Evolutionary conservation across 2,797 vertebrate species (phyloP).

Genomic region (Argya squamiceps): DNA sequence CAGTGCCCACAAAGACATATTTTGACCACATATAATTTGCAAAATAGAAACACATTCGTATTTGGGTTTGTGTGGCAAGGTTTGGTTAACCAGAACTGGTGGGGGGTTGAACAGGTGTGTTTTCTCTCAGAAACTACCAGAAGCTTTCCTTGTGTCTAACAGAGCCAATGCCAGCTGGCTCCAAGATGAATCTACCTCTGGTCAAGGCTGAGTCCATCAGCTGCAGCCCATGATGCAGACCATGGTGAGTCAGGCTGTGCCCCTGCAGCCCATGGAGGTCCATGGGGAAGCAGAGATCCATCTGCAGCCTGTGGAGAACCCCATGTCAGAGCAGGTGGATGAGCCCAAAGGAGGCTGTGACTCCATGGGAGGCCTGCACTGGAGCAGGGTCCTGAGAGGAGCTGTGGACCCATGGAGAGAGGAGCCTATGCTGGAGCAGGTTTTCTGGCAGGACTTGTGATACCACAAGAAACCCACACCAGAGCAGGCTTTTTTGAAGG

Average conservation of each 20-base stretch:
- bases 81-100: not conserved
- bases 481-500: no score
- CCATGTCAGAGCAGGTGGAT: not conserved
- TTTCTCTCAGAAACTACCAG: not conserved
- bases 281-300: not conserved
- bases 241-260: not conserved
- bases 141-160: not conserved
- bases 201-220: not conserved
- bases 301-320: not conserved
- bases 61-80: not conserved
- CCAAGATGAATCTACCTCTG: no score
- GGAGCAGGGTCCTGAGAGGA: not conserved
- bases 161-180: not conserved
- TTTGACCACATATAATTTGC: not conserved
- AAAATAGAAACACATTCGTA: not conserved
- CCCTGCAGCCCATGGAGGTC: not conserved
- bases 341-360: not conserved
- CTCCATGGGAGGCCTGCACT: not conserved
- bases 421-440: not conserved
- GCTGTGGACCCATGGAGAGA: not conserved
- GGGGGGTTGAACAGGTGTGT: not conserved
- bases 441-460: not conserved
- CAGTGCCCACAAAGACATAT: not conserved
- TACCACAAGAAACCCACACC: accelerated
- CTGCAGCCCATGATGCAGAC: not conserved